Conservation (phyloP, 1,140 invertebrate genomes). For the Lutraria rhynchaena region DNA sequence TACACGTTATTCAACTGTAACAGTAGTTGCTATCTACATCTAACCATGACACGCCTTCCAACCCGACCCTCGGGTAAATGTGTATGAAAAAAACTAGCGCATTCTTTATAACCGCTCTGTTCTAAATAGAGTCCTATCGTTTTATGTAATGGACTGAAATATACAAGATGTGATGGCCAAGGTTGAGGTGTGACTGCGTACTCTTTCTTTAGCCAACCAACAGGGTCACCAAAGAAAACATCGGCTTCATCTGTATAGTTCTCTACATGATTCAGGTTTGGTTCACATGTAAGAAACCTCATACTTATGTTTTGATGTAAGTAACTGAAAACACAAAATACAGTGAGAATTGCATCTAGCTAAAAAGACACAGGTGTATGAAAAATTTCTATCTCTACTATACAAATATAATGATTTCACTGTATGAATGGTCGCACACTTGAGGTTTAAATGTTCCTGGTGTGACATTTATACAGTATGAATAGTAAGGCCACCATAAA, state of each 20-base stretch:
- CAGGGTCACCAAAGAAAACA: constrained; percentile 89
- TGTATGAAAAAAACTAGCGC: constrained; percentile 83
- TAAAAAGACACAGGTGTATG: too few relatives aligned
- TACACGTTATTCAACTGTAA: constrained; percentile 3
- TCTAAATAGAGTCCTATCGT: constrained; percentile 82
- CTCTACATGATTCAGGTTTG: constrained; percentile 86
- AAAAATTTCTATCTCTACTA: too few relatives aligned
- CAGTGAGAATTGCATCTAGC: too few relatives aligned
- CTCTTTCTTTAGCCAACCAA: constrained; percentile 86
- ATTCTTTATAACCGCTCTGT: constrained; percentile 80
- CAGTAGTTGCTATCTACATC: constrained; percentile 71
- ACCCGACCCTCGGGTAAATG: constrained; percentile 84
- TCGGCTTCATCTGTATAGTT: constrained; percentile 91
- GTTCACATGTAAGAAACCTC: constrained; percentile 94
- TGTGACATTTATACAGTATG: too few relatives aligned
- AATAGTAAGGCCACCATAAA: too few relatives aligned
- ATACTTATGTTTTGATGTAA: constrained; percentile 90
- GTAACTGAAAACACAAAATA: constrained; percentile 85
- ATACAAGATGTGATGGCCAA: constrained; percentile 78
- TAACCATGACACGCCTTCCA: constrained; percentile 82
- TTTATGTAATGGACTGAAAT: constrained; percentile 85
- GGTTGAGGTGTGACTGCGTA: constrained; percentile 44
- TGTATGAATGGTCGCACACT: too few relatives aligned
- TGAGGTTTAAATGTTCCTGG: too few relatives aligned
- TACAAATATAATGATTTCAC: too few relatives aligned